Evolutionary conservation across 2,888 invertebrate species (phyloP), one percentile per base, ranked within the genome.

Genomic region (Stictocephala bisonia): DNA sequence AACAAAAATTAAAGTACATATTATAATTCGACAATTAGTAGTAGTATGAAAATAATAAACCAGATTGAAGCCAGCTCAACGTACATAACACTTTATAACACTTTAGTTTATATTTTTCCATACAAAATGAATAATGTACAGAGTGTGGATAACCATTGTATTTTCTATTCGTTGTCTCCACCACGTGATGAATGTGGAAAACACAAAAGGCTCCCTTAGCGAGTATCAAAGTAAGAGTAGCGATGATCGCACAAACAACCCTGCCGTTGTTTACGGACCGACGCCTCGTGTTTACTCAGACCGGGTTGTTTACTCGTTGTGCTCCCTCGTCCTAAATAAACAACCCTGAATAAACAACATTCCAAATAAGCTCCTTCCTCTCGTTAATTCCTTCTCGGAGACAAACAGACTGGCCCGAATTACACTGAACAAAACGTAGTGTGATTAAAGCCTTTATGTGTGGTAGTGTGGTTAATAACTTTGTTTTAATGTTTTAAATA

Each of bases 271-370:
- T 60, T 60, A 60, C 60, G 3, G 60, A 60, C 60, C 40, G 41
- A 60, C 60, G 60, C 60, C 40, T 35, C 60, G 58, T 58, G 58
- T 58, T 60, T 60, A 60, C 60, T 26, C 44, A 18, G 13, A 11
- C 7, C 13, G 13, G 31, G 9, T 35, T 60, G 60, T 60, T 60
- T 60, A 60, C 60, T 6, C 64, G 15, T 11, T 27, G 26, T 27
- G 64, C 40, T 64, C 15, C 44, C 64, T n/a, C 64, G 64, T 64
- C 64, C 64, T 64, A 64, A 64, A 44, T 64, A 64, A 64, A 64
- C 64, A 64, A 64, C 18, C 64, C 64, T 64, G 64, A 64, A 64
- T 64, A 64, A 64, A 64, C 64, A 64, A 64, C 64, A 64, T 44
- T 64, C 64, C 64, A 64, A 64, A 64, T 64, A 64, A 64, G 64